Conservation (phyloP, 2,113 vertebrate genomes). For the Paralichthys olivaceus region DNA sequence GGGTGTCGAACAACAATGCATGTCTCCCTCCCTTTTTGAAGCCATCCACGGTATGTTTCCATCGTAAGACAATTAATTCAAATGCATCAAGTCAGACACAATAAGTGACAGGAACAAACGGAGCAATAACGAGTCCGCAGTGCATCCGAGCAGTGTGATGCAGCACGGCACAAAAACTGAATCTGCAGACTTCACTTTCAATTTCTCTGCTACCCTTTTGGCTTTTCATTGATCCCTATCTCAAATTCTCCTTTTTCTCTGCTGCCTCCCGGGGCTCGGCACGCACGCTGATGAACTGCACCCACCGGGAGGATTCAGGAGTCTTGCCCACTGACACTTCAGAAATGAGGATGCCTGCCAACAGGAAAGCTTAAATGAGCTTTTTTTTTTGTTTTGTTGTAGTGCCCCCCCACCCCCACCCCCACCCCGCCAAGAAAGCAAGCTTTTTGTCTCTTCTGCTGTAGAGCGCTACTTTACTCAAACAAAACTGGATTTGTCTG, state of each 20-base stretch:
- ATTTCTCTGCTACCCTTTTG: not conserved
- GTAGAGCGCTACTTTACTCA: not conserved
- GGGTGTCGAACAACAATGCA: slow-evolving; percentile 30
- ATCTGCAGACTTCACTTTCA: slow-evolving; percentile 40
- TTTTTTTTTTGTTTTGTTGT: not conserved
- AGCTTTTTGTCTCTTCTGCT: slow-evolving; percentile 16
- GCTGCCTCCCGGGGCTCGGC: slow-evolving; percentile 37
- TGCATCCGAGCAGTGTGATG: slow-evolving; percentile 25
- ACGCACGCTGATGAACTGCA: slow-evolving; percentile 48
- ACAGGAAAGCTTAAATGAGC: slow-evolving; percentile 31
- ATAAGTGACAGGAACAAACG: slow-evolving; percentile 33
- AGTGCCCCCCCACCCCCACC: not conserved
- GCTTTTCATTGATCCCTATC: slow-evolving; percentile 52
- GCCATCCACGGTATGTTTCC: slow-evolving; percentile 44
- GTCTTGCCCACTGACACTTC: slow-evolving; percentile 35
- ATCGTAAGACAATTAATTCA: slow-evolving; percentile 38
- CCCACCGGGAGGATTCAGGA: slow-evolving; percentile 52
- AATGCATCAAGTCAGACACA: slow-evolving; percentile 35
- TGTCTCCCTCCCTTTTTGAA: slow-evolving; percentile 48
- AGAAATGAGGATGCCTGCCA: slow-evolving; percentile 33
- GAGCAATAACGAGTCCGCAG: slow-evolving; percentile 44
- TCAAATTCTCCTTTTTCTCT: slow-evolving; percentile 35
- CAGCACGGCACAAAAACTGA: slow-evolving; percentile 15
- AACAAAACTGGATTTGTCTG: slow-evolving; percentile 3
- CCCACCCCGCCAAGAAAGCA: not conserved